phyloP scores from a whole-genome alignment of 1,140 invertebrate species.

The Notospermus geniculatus region DNA sequence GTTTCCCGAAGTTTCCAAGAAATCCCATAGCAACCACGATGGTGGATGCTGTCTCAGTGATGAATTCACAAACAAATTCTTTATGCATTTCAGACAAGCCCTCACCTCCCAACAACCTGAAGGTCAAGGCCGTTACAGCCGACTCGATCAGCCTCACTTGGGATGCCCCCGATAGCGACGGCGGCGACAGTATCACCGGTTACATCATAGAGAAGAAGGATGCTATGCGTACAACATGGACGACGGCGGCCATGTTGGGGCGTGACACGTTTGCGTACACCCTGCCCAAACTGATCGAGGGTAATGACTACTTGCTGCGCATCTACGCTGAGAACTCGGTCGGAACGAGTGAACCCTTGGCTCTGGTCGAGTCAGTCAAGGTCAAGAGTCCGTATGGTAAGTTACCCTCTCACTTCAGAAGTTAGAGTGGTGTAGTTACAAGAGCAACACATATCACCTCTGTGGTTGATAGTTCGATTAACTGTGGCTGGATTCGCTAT shows the following conservation, averaged over 20 bases:
- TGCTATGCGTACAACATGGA: constrained; percentile 59
- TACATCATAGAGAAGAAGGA: constrained; percentile 64
- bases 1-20: too few species aligned
- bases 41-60: too few species aligned
- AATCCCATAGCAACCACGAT: too few species aligned
- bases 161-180: constrained; percentile 62
- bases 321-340: constrained; percentile 95
- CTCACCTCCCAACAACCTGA: constrained; percentile 88
- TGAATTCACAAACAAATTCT: too few species aligned
- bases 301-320: constrained; percentile 57
- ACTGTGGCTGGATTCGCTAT: too few species aligned
- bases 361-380: constrained; percentile 71
- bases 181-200: constrained; percentile 37
- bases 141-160: constrained; percentile 92
- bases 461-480: too few species aligned
- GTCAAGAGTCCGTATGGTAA: constrained; percentile 59
- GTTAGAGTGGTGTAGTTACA: too few species aligned
- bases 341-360: constrained; percentile 88
- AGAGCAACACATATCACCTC: too few species aligned
- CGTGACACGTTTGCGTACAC: constrained; percentile 88
- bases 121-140: constrained; percentile 84
- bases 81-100: constrained; percentile 57
- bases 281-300: constrained; percentile 65
- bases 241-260: constrained; percentile 66
- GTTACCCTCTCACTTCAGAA: constrained; percentile 14